Conservation (phyloP, 2,797 vertebrate genomes). For the Columba guinea region DNA sequence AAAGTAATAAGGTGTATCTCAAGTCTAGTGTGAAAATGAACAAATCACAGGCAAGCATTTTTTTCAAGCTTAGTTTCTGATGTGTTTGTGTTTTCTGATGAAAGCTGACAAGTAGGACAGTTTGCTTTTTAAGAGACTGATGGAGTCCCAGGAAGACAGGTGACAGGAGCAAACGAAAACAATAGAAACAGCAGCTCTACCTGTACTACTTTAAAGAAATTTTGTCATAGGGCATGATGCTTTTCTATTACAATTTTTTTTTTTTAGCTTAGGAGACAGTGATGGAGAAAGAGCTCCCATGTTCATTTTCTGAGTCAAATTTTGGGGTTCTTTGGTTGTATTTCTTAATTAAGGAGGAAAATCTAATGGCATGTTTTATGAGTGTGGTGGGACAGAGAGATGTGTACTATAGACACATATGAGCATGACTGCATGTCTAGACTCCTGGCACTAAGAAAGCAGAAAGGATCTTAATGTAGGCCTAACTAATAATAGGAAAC, state of each 20-base stretch:
- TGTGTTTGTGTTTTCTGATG: constrained; percentile 35
- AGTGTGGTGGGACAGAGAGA: not conserved
- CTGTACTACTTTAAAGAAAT: not conserved
- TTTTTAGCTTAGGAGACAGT: not conserved
- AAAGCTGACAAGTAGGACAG: constrained; percentile 49
- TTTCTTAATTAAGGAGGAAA: not conserved
- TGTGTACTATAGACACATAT: fast-evolving
- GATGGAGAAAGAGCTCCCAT: not conserved
- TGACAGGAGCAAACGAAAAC: constrained; percentile 6
- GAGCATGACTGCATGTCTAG: not conserved
- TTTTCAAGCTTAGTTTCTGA: constrained; percentile 40
- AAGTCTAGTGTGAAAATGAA: constrained; percentile 62
- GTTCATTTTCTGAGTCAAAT: not conserved
- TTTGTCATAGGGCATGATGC: not conserved
- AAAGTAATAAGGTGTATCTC: constrained; percentile 58
- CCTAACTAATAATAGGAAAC: constrained; percentile 30
- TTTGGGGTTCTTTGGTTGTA: not conserved
- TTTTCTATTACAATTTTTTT: not conserved
- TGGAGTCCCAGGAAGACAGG: constrained; percentile 33
- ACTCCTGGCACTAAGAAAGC: not conserved
- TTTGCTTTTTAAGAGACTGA: constrained; percentile 41
- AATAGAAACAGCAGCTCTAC: constrained; percentile 4
- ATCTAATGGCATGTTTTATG: not conserved
- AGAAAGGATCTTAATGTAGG: not conserved
- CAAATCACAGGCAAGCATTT: constrained; percentile 49